Evolutionary conservation across 92 coral and sea anemone genomes (phyloP).

Genomic region (Porites evermanni): DNA sequence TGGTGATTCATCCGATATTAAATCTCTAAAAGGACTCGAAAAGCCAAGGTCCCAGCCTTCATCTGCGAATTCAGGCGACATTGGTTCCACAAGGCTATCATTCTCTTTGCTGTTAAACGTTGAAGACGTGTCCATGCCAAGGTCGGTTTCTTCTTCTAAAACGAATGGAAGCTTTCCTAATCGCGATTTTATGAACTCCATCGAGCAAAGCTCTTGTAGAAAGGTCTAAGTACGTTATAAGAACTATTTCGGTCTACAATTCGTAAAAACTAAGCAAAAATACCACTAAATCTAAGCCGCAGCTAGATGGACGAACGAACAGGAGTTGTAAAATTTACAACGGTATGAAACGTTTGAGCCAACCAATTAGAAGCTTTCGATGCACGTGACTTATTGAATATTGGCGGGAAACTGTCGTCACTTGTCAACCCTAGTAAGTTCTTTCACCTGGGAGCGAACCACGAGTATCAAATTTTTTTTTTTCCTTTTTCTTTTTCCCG

Average conservation of each 20-base stretch:
- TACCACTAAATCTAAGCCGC: slow-evolving; percentile 7
- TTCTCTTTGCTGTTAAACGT: slow-evolving; percentile 5
- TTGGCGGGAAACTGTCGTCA: slow-evolving; percentile 45
- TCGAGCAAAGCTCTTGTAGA: not conserved
- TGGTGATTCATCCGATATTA: slow-evolving; percentile 79
- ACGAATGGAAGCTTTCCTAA: slow-evolving; percentile 44
- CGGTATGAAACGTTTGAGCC: slow-evolving; percentile 32
- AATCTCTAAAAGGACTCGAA: slow-evolving; percentile 81
- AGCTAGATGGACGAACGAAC: not conserved
- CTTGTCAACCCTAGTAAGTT: not conserved
- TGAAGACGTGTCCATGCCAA: slow-evolving; percentile 29
- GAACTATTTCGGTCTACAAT: slow-evolving; percentile 29
- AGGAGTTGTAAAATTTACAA: slow-evolving; percentile 8
- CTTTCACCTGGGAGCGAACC: no score
- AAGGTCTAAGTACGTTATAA: slow-evolving; percentile 3
- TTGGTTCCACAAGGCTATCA: slow-evolving; percentile 15
- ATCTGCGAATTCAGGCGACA: slow-evolving; percentile 68
- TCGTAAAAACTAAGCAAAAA: slow-evolving; percentile 20
- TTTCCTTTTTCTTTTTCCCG: not conserved
- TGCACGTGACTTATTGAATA: slow-evolving; percentile 33
- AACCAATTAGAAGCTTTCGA: slow-evolving; percentile 31
- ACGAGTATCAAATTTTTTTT: not conserved
- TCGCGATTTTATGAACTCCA: slow-evolving; percentile 43
- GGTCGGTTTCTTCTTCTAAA: slow-evolving; percentile 52
- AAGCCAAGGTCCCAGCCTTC: slow-evolving; percentile 89